Base-by-base conservation (phyloP, 1,140 invertebrate species). In the Telenomus remus region DNA sequence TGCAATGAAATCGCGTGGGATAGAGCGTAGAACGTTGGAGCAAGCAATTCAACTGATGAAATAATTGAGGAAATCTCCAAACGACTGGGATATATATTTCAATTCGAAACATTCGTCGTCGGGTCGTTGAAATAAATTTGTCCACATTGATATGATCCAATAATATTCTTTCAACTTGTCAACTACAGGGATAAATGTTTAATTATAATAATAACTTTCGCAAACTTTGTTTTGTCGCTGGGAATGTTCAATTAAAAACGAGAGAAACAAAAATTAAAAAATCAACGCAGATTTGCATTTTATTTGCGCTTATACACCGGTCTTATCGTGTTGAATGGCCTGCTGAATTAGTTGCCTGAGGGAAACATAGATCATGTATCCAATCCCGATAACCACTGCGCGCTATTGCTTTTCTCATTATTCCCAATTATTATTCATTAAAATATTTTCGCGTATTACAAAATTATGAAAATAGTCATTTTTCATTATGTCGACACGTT, bases 341-440 rank as follows among this genome's bases (percentile, higher is more conserved):
- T 37, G 48, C 66, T 70, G 61, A 51, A 61, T 70, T 16, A 56
- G 15, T 70, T 56, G 42, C 66, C 56, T 56, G 33, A 8, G 51
- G 66, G 44, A 49, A 70, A 61, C 57, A 33, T 63, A 56, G 50
- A 63, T 70, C 57, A 63, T 70, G 61, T 61, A 70, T 70, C 66
- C 57, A 46, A 56, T 70, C 57, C 49, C 55, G 66, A 70, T 70
- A 70, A 63, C 44, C 43, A 61, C 56, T 16, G 44, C 34, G 37
- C 43, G 50, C 37, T 15, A 63, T 63, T 70, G 53, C 66, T 61
- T 61, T 70, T 56, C 57, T 61, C 46, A 70, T 61, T 70, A 70
- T 70, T 70, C 61, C 57, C 57, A 70, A 61, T 70, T 70, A 70
- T 70, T 70, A 70, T 70, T 70, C 50, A 69, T 69, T 61, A 69